Conservation (phyloP, 2,797 vertebrate genomes). For the Gallirallus australis region DNA sequence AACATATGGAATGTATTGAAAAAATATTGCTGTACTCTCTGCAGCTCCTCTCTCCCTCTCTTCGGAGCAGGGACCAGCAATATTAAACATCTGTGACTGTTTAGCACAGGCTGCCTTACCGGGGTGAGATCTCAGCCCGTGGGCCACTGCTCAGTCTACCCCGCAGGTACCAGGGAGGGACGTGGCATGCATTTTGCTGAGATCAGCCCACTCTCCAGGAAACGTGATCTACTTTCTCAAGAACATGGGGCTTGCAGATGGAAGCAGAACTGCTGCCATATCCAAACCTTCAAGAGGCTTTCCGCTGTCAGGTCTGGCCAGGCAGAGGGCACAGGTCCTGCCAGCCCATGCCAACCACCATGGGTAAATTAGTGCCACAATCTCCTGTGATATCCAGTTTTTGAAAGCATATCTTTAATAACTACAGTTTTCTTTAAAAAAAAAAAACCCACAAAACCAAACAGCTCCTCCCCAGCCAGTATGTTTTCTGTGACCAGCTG, state of each 20-base stretch:
- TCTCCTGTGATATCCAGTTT: neutral
- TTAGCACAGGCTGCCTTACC: neutral
- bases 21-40: neutral
- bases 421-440: neutral
- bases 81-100: neutral
- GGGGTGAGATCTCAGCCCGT: neutral
- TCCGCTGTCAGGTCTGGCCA: neutral
- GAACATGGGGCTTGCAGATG: neutral
- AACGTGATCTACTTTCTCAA: neutral
- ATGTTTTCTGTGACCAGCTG: fast-evolving
- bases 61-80: neutral
- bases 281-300: neutral
- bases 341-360: neutral
- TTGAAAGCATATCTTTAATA: neutral
- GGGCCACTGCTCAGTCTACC: neutral
- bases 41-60: neutral
- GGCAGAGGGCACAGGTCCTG: neutral
- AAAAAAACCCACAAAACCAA: neutral
- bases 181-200: neutral
- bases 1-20: conserved; percentile 31
- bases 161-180: neutral
- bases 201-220: neutral
- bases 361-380: fast-evolving
- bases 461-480: neutral
- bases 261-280: neutral